phyloP scores from a whole-genome alignment of 2,797 vertebrate species.

The Vireo griseus region DNA sequence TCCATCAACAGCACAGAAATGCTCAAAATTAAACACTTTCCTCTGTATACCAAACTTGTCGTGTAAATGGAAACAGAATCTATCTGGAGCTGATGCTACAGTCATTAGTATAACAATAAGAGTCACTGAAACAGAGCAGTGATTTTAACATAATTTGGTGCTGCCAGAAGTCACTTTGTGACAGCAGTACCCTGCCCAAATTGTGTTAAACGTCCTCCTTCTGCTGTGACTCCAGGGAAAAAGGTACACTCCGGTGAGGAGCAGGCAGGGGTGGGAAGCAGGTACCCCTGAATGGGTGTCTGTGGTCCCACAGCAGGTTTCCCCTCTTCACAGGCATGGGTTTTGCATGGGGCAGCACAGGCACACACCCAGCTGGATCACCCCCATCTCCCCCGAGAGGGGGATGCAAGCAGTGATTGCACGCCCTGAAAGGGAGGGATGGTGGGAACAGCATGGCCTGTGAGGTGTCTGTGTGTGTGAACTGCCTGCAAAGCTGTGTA shows the following conservation, averaged over 20 bases:
- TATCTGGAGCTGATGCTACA: neutral
- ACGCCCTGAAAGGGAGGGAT: fast-evolving
- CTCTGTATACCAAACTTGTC: neutral
- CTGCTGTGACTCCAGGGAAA: fast-evolving
- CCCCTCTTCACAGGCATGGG: fast-evolving
- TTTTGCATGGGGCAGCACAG: neutral
- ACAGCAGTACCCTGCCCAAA: neutral
- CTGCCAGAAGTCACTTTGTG: neutral
- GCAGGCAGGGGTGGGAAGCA: neutral
- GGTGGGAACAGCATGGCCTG: neutral
- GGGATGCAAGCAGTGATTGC: fast-evolving
- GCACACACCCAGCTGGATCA: neutral
- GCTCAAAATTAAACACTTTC: neutral
- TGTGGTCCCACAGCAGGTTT: neutral
- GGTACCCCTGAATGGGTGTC: fast-evolving
- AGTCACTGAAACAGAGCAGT: neutral
- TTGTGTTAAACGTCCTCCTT: neutral
- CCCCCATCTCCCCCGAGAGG: fast-evolving
- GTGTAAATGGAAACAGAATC: neutral
- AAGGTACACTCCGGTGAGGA: fast-evolving
- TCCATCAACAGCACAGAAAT: neutral
- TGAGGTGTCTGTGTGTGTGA: neutral
- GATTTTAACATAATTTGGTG: neutral
- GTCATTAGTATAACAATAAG: neutral
- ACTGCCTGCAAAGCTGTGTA: neutral